Evolutionary conservation across 2,113 vertebrate species (phyloP), one percentile per base, ranked within the genome.

Genomic region (Melospiza georgiana): DNA sequence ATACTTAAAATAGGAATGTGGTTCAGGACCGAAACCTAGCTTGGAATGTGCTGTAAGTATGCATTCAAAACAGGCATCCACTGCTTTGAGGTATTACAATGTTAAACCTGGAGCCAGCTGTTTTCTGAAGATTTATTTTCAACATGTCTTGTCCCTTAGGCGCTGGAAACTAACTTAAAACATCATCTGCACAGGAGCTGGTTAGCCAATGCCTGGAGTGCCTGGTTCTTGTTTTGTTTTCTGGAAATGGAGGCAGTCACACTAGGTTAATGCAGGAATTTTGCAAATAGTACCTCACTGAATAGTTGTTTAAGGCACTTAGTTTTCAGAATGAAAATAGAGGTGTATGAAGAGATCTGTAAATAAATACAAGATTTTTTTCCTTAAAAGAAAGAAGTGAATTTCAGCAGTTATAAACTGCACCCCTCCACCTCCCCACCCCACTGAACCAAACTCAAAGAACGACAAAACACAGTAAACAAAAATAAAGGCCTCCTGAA

Each of bases 51-150:
- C 31, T 77, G 18, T 82, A 89, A 93, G 57, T 78, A 71, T 80
- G 59, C 62, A 96, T 97, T 96, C 65, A 89, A 96, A 96, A 86
- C 23, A 95, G 75, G 67, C 51, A 89, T 39, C 39, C 37, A 81
- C 18, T 89, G 52, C 77, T 96, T 95, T 85, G 65, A 96, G 78
- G 37, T 84, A 93, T 94, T 95, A 86, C 61, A 92, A 33, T 63
- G 57, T 87, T 96, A 91, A 97, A 90, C 59, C 62, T 93, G 28
- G 24, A 96, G n/a, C 86, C 71, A 85, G 62, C 49, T 94, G 84
- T n/a, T 90, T 69, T 91, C 85, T 62, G 66, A 95, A 96, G 72
- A 93, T 93, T 96, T 87, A 84, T 91, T 91, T 89, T 62, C 88
- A 95, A 83, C 48, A 35, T 33, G 18, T 3, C 23, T 30, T 80